phyloP scores from a whole-genome alignment of 2,888 invertebrate genomes.

The Xestia rhomboidea region DNA sequence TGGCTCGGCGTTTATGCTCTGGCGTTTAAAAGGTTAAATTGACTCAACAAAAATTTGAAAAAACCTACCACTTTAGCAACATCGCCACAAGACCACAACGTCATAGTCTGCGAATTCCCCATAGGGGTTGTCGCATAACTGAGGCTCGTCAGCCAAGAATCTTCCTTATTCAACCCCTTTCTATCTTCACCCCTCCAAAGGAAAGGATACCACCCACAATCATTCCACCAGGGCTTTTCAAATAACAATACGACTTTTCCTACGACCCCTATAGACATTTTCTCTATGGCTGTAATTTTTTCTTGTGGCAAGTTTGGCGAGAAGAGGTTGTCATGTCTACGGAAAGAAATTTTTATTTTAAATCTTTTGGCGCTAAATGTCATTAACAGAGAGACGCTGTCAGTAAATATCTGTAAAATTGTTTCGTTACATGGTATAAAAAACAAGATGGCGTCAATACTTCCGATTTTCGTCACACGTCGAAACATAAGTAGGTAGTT shows the following conservation, averaged over 20 bases:
- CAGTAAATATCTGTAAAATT: background rate
- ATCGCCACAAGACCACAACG: constrained; percentile 70
- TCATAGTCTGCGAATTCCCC: constrained; percentile 69
- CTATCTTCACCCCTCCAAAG: constrained; percentile 74
- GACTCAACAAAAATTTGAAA: background rate
- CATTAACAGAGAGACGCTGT: background rate
- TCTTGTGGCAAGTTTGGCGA: constrained; percentile 88
- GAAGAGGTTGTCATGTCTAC: constrained; percentile 88
- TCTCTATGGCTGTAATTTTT: constrained; percentile 90
- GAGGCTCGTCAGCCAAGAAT: constrained; percentile 72
- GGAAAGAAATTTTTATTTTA: background rate
- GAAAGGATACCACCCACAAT: constrained; percentile 67
- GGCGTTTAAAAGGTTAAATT: too few relatives aligned
- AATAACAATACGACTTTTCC: constrained; percentile 93
- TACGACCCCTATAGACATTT: constrained; percentile 92
- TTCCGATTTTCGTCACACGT: background rate
- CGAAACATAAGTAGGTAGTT: too few relatives aligned
- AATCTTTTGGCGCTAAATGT: background rate
- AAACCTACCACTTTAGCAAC: constrained; percentile 40
- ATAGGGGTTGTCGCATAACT: constrained; percentile 67
- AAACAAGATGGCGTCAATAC: background rate
- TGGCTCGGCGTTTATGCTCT: too few relatives aligned
- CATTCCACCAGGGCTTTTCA: constrained; percentile 91
- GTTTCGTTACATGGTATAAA: background rate
- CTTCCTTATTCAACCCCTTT: constrained; percentile 57